These are phyloP conservation scores for Cynopterus sphinx DNA, from an alignment of 2,797 vertebrate species.

Conservation along the genomic window DNA sequence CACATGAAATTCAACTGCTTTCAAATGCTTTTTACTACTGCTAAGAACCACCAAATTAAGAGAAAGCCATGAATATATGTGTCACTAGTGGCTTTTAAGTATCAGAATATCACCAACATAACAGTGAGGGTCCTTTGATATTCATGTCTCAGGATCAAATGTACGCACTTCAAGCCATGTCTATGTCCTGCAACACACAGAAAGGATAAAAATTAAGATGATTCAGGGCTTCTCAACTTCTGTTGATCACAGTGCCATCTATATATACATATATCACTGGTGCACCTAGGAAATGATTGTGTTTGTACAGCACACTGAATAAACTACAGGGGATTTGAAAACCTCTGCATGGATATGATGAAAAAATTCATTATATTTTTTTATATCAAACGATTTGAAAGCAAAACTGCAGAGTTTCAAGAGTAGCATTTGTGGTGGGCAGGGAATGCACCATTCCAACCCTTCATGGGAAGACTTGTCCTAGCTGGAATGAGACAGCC, in stretches of 20 bases:
- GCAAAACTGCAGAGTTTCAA: neutral
- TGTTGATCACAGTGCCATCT: too few relatives aligned
- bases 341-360: neutral
- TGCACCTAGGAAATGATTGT: neutral
- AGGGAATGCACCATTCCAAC: neutral
- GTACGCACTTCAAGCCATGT: neutral
- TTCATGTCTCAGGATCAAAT: neutral
- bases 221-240: neutral
- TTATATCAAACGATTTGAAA: neutral
- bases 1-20: neutral
- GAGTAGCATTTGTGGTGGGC: neutral
- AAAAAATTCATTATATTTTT: neutral
- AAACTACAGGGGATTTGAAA: neutral
- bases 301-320: neutral
- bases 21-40: neutral
- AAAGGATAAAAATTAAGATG: constrained; percentile 6
- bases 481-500: neutral
- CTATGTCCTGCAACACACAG: neutral
- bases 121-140: neutral
- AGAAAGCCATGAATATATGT: neutral
- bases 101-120: neutral
- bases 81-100: neutral
- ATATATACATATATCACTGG: neutral
- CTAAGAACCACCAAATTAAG: neutral
- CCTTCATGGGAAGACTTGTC: neutral